Conservation (phyloP, 2,113 vertebrate species). For the Pelodiscus sinensis region DNA sequence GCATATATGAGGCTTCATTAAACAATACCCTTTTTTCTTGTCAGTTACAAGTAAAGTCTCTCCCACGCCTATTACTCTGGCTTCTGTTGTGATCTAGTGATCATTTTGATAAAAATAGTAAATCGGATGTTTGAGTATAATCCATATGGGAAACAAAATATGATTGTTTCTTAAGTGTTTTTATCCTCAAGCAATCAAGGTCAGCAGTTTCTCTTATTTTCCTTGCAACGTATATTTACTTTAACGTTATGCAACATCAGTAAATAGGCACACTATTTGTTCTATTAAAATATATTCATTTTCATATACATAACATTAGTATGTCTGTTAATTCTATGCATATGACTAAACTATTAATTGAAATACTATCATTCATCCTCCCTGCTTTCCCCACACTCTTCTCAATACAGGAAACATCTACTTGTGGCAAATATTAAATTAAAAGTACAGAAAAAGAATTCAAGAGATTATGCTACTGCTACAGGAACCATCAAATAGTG, state of each 20-base stretch:
- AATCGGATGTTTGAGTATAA: not conserved
- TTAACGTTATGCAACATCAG: not conserved
- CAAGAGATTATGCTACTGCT: fast-evolving
- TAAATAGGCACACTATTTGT: not conserved
- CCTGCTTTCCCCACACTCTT: not conserved
- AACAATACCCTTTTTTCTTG: constrained; percentile 67
- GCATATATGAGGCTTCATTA: constrained; percentile 75
- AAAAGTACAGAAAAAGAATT: not conserved
- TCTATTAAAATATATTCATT: not conserved
- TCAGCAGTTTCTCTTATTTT: not conserved
- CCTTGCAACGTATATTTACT: not conserved
- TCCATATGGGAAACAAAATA: not conserved
- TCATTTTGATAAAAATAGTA: constrained; percentile 9
- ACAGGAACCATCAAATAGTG: not conserved
- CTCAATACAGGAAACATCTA: fast-evolving
- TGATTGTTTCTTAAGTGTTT: not conserved
- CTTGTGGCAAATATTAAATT: not conserved
- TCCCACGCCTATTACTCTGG: constrained; percentile 41
- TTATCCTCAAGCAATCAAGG: not conserved
- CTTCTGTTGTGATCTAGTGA: constrained; percentile 37
- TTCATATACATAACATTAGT: not conserved
- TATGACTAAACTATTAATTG: not conserved
- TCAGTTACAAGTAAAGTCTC: constrained; percentile 64
- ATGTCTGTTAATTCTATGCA: no score
- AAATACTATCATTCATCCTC: not conserved